These are phyloP conservation scores for Saguinus imperator DNA, from an alignment of 2,113 vertebrate genomes.

Conservation along the genomic window DNA sequence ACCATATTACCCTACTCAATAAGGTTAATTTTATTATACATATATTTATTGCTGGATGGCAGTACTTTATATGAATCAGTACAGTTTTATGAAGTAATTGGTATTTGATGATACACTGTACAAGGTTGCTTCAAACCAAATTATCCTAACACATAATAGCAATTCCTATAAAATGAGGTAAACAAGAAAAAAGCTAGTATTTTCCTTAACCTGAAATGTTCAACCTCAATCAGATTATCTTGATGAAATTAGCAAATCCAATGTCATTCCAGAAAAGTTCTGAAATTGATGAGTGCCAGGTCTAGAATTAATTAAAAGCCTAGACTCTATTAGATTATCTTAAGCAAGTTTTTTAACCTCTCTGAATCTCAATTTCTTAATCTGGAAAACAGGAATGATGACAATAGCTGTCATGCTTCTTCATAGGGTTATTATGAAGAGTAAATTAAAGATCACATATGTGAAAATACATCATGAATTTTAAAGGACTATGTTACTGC, in stretches of 20 bases:
- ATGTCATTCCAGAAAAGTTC: background rate
- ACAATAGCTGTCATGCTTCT: background rate
- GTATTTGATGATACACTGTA: background rate
- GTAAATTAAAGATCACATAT: background rate
- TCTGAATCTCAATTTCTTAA: background rate
- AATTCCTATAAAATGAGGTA: background rate
- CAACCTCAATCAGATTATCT: background rate
- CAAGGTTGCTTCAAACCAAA: background rate
- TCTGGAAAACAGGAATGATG: background rate
- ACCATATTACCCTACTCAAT: background rate
- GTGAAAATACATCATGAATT: background rate
- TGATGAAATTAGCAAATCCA: background rate
- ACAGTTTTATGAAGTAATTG: background rate
- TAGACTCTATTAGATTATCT: background rate
- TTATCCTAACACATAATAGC: background rate
- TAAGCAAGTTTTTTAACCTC: background rate
- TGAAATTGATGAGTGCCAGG: background rate
- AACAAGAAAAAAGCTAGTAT: background rate
- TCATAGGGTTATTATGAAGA: background rate
- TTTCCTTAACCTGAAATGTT: background rate
- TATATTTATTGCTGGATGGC: background rate
- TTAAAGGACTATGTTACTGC: background rate
- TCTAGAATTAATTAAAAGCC: background rate
- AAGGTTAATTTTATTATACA: background rate
- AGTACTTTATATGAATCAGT: background rate